These are phyloP conservation scores for Myzus persicae DNA, from an alignment of 1,140 invertebrate genomes.

Conservation along the genomic window DNA sequence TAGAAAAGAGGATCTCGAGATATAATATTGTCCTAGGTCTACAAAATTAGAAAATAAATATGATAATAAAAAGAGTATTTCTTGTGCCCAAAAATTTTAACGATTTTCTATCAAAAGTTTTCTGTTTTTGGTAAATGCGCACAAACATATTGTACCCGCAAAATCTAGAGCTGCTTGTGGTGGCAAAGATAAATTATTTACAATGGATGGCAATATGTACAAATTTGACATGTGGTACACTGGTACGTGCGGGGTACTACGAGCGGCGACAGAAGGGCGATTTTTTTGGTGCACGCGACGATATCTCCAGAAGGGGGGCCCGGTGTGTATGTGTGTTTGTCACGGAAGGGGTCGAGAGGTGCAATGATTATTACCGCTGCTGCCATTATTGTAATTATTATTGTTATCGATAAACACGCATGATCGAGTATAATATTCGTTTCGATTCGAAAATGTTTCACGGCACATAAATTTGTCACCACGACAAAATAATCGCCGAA, in stretches of 20 bases:
- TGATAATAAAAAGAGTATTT: too few species aligned
- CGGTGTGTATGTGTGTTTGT: background rate
- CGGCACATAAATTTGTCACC: conserved; percentile 45
- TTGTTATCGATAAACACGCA: conserved; percentile 28
- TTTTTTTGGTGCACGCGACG: background rate
- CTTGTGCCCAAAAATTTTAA: too few species aligned
- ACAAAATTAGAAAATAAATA: too few species aligned
- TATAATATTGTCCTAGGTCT: too few species aligned
- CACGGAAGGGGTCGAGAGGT: background rate
- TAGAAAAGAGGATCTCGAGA: background rate
- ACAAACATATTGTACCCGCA: too few species aligned
- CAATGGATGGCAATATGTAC: background rate
- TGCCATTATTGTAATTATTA: conserved; percentile 25
- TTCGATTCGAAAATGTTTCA: conserved; percentile 16
- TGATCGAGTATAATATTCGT: background rate
- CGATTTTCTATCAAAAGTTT: too few species aligned
- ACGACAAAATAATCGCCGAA: background rate
- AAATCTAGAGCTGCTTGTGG: background rate
- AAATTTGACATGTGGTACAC: background rate
- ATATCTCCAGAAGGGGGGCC: background rate
- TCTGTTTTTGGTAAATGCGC: too few species aligned
- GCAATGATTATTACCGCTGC: background rate
- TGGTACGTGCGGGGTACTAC: background rate
- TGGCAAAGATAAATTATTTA: background rate
- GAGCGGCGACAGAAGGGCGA: background rate